Evolutionary conservation across 2,113 vertebrate genomes (phyloP), one percentile per base, ranked within the genome.

Genomic region (Menura novaehollandiae): DNA sequence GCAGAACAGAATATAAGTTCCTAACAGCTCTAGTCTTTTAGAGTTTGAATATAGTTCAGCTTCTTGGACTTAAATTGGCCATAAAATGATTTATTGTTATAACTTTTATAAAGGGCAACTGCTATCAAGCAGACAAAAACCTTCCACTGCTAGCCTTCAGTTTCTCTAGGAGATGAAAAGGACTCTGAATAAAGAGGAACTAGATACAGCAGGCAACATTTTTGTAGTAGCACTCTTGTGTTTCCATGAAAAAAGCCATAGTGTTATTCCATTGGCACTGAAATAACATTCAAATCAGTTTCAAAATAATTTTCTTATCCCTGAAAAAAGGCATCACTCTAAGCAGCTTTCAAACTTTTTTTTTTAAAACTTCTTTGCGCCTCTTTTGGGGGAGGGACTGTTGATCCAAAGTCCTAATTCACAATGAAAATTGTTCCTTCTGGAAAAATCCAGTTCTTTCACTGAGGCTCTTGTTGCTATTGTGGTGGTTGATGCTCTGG

Each of bases 261-360:
- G 72, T 98, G 97, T 98, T 98, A 98, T 97, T 97, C 96, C 97
- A 95, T 93, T 97, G 96, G 98, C 98, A 98, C 97, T 96, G 97
- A 98, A 97, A 98, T 95, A 97, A 98, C 98, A 98, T 98, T 98
- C 97, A 94, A 93, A 94, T 97, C 88, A 97, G 97, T 97, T 96
- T 97, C 87, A 92, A 96, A 91, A 93, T 91, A 96, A 98, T 97
- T 98, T 97, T 96, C 97, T 97, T 97, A 96, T 98, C 98, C 98
- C 98, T 98, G 98, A 98, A 98, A 98, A 96, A 98, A 98, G 98
- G 98, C 97, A 97, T 97, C 96, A 96, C 91, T 97, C 97, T 97
- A 97, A 98, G 98, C 98, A 98, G 98, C 98, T 97, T 97, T 91
- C 97, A 94, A 93, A 97, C 80, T 55, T 92, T 71, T 93, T 95